Percentiles rank a stretch among this genome's conserved stretches.
Evolutionary conservation across 2,113 vertebrate species (phyloP).

Genomic region (Boulengeromyrus knoepffleri): DNA sequence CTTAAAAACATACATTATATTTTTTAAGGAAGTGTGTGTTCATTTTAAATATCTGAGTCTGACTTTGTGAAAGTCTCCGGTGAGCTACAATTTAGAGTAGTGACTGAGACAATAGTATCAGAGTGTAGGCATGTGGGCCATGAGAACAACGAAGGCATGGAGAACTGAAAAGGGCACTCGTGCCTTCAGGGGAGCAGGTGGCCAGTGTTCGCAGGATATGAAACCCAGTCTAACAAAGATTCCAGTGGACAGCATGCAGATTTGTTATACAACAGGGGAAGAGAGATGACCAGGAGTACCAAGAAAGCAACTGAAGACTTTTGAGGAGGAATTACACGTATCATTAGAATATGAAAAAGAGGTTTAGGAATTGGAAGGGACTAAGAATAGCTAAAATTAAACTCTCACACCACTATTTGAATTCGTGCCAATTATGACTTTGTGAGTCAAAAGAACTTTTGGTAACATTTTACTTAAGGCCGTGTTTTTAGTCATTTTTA

Average conservation of each 20-base stretch:
- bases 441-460: background rate
- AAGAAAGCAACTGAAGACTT: background rate
- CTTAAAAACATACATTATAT: background rate
- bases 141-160: background rate
- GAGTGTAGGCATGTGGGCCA: background rate
- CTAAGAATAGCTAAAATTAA: background rate
- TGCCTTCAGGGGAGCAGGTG: background rate
- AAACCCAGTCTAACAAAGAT: background rate
- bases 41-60: background rate
- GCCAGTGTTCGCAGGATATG: background rate
- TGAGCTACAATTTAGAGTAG: background rate
- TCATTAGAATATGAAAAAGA: background rate
- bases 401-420: background rate
- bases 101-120: background rate
- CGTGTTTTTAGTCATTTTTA: too few relatives aligned
- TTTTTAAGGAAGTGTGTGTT: background rate
- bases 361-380: background rate
- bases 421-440: background rate
- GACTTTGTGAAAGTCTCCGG: background rate
- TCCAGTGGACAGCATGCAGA: background rate
- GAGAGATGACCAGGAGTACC: background rate
- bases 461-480: too few relatives aligned
- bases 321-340: background rate
- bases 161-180: background rate
- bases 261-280: background rate